Evolutionary conservation across 1,140 invertebrate genomes (phyloP).

Genomic region (Musca vetustissima): DNA sequence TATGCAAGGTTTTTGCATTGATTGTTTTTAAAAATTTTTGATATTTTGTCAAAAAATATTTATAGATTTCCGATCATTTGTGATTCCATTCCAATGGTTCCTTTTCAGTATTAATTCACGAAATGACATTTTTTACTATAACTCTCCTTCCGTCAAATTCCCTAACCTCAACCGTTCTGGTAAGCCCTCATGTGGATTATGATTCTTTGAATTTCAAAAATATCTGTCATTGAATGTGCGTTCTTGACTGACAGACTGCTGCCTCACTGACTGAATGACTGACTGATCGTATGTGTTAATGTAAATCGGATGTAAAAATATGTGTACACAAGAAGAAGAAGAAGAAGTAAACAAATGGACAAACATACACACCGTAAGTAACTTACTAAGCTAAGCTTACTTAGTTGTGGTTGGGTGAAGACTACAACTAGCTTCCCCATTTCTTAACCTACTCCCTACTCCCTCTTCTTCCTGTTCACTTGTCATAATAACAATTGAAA

Average conservation of each 20-base stretch:
- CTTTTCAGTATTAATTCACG: too few species aligned
- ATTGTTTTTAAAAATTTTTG: too few species aligned
- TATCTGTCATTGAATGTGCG: background rate
- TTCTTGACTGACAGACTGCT: background rate
- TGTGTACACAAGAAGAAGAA: background rate
- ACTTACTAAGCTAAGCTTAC: background rate
- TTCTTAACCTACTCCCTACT: too few species aligned
- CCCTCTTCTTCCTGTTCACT: constrained; percentile 9
- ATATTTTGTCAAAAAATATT: too few species aligned
- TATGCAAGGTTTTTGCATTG: too few species aligned
- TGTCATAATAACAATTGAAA: constrained; percentile 21
- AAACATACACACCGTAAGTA: background rate
- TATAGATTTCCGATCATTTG: too few species aligned
- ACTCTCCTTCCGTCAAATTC: too few species aligned
- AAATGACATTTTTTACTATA: too few species aligned
- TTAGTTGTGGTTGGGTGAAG: constrained; percentile 28
- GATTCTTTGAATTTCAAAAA: background rate
- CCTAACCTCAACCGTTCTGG: too few species aligned
- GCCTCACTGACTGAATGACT: background rate
- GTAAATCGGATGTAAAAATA: constrained; percentile 56
- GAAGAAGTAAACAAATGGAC: background rate
- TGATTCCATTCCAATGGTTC: too few species aligned
- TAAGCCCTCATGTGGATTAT: too few species aligned
- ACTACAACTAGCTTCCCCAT: constrained; percentile 54
- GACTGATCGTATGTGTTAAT: constrained; percentile 34